A percentile compares a stretch with the other conserved stretches of the same genome.
These are phyloP conservation scores for Luidia sarsii DNA, from an alignment of 53 echinoderm and acorn worm species.

Conservation along the genomic window DNA sequence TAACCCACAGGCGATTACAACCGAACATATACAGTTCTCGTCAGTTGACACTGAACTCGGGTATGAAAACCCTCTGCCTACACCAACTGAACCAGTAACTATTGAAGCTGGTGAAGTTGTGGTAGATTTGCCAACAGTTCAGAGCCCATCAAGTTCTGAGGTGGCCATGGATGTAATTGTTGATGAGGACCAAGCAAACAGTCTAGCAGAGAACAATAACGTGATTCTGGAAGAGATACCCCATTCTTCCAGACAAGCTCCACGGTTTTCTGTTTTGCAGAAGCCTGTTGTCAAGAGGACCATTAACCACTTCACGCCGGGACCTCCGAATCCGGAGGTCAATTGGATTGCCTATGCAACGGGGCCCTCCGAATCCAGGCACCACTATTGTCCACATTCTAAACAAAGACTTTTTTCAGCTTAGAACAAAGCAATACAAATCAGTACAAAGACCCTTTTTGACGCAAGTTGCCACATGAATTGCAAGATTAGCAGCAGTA, in stretches of 20 bases:
- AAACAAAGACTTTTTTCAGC: too few relatives aligned
- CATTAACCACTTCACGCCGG: too few relatives aligned
- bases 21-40: constrained; percentile 64
- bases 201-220: neutral
- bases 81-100: neutral
- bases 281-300: constrained; percentile 4
- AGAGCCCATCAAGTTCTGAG: neutral
- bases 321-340: too few relatives aligned
- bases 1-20: constrained; percentile 56
- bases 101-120: neutral
- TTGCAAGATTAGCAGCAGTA: too few relatives aligned
- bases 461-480: too few relatives aligned
- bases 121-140: neutral
- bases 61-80: constrained; percentile 21
- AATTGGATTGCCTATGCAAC: too few relatives aligned
- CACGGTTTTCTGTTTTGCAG: neutral
- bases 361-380: too few relatives aligned
- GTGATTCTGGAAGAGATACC: neutral
- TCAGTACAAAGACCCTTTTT: too few relatives aligned
- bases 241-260: neutral
- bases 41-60: constrained; percentile 51
- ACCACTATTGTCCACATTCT: too few relatives aligned
- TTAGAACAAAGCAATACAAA: too few relatives aligned
- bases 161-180: neutral
- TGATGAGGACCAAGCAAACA: neutral